Evolutionary conservation across 1,140 invertebrate genomes (phyloP).

Genomic region (Bombus ignitus): DNA sequence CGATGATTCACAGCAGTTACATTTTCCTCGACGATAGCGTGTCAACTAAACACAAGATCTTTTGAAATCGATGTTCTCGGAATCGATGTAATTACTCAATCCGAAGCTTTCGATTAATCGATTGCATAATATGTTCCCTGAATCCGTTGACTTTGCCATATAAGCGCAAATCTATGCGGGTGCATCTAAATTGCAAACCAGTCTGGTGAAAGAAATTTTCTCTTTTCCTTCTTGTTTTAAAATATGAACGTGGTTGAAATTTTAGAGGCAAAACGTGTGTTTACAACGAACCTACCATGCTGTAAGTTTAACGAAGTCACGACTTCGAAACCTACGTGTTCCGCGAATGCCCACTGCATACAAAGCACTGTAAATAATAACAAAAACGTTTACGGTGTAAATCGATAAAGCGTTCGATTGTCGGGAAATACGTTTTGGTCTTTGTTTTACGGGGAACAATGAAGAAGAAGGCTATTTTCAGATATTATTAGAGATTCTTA

Average conservation of each 20-base stretch:
- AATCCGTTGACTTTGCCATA: neutral
- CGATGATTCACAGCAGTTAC: conserved; percentile 29
- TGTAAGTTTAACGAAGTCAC: conserved; percentile 6
- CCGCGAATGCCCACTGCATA: conserved; percentile 9
- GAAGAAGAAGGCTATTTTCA: neutral
- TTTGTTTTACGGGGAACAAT: neutral
- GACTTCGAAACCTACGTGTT: conserved; percentile 18
- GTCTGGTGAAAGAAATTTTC: too few species aligned
- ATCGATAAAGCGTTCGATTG: neutral
- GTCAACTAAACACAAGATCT: neutral
- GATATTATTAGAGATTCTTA: neutral
- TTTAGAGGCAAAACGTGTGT: neutral
- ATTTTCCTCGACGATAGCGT: neutral
- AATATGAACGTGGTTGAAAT: neutral
- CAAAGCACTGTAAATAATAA: conserved; percentile 12
- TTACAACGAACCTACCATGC: neutral
- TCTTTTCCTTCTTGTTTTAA: neutral
- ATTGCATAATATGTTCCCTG: conserved; percentile 11
- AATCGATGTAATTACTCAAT: conserved; percentile 25
- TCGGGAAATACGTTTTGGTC: neutral
- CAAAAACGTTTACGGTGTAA: neutral
- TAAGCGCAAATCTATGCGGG: neutral
- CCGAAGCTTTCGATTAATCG: neutral
- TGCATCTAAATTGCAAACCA: neutral
- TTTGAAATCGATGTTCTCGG: conserved; percentile 31